Evolutionary conservation across 1,140 invertebrate genomes (phyloP).

Genomic region (Procambarus clarkii): DNA sequence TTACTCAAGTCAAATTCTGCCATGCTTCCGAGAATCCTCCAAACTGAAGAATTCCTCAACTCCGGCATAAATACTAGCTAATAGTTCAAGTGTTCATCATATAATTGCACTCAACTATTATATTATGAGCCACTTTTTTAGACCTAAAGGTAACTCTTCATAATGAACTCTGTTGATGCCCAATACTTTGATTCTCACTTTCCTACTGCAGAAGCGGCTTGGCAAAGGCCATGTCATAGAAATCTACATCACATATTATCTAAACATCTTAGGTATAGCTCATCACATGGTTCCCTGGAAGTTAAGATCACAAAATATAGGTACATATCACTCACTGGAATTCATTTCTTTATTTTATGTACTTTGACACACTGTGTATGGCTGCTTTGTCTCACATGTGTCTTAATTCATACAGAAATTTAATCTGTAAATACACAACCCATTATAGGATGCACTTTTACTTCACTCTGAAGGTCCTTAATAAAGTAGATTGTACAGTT

Average conservation of each 20-base stretch:
- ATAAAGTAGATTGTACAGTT: constrained; percentile 55
- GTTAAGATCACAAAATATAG: constrained; percentile 69
- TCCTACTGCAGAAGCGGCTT: constrained; percentile 60
- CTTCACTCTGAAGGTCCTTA: constrained; percentile 64
- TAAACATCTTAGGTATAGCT: constrained; percentile 69
- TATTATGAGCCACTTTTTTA: not conserved
- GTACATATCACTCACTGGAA: constrained; percentile 68
- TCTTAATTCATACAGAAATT: constrained; percentile 35
- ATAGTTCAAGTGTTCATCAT: constrained; percentile 6
- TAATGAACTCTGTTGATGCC: constrained; percentile 44
- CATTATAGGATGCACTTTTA: constrained; percentile 57
- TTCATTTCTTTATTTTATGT: constrained; percentile 49
- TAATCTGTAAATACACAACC: constrained; percentile 57
- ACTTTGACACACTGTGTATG: constrained; percentile 62
- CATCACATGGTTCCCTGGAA: constrained; percentile 70
- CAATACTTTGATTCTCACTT: constrained; percentile 59
- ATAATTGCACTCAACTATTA: constrained; percentile 6
- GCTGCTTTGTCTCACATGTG: constrained; percentile 43
- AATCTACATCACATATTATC: constrained; percentile 66
- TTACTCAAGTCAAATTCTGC: constrained; percentile 47
- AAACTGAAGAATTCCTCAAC: constrained; percentile 15
- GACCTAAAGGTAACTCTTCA: constrained; percentile 24
- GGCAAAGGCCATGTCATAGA: constrained; percentile 63
- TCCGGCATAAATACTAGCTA: not conserved
- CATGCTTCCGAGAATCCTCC: constrained; percentile 27